Percentiles rank a stretch among this genome's conserved stretches.
Evolutionary conservation across 1,140 invertebrate species (phyloP).

Genomic region (Rhyzopertha dominica): DNA sequence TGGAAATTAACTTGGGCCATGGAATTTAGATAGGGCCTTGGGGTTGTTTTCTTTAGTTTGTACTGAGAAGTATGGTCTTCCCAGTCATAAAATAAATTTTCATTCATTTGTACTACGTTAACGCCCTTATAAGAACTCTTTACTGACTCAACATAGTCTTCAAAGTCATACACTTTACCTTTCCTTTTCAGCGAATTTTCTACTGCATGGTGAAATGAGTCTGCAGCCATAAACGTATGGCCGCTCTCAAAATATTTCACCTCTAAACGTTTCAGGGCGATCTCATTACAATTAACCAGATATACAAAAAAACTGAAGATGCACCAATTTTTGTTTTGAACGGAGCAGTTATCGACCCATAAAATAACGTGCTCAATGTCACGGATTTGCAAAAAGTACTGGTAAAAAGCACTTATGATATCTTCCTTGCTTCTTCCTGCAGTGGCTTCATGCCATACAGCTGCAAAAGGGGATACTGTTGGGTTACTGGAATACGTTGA

Average conservation of each 20-base stretch:
- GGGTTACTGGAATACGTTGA: too few species aligned
- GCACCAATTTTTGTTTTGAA: constrained; percentile 18
- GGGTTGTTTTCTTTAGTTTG: constrained; percentile 10
- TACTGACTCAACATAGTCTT: constrained; percentile 13
- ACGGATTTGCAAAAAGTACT: constrained; percentile 15
- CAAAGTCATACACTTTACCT: constrained; percentile 6
- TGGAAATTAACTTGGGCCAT: too few species aligned
- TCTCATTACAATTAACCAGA: constrained; percentile 10
- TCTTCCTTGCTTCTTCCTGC: constrained; percentile 20
- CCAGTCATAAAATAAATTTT: constrained; percentile 13
- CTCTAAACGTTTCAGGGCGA: not conserved
- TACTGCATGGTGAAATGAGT: constrained; percentile 14
- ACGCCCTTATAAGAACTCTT: too few species aligned
- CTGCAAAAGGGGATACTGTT: too few species aligned
- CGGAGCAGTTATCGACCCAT: constrained; percentile 16
- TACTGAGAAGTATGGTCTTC: constrained; percentile 16
- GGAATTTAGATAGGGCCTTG: too few species aligned
- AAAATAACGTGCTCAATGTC: constrained; percentile 11
- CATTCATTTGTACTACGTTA: constrained; percentile 2
- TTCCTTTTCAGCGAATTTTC: constrained; percentile 13
- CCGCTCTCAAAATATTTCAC: constrained; percentile 14
- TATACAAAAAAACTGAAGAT: constrained; percentile 14
- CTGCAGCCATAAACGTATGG: constrained; percentile 13
- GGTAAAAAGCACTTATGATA: constrained; percentile 24
- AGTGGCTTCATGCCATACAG: constrained; percentile 25